Base-by-base conservation (phyloP, 1,140 invertebrate species). In the Ceratina australensis region DNA sequence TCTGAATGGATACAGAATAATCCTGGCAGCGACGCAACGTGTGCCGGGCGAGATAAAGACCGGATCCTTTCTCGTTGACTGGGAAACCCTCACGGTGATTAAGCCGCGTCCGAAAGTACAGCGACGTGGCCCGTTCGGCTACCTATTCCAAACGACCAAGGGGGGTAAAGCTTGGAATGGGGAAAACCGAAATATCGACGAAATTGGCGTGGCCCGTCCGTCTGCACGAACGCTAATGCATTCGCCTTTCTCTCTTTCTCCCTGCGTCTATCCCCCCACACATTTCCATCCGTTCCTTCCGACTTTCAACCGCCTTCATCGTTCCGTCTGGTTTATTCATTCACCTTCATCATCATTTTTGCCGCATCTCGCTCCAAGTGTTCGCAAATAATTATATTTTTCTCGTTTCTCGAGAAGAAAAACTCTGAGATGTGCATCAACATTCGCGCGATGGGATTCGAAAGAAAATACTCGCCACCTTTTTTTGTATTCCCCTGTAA, bases 71-170 rank as follows among this genome's bases (percentile, higher is more conserved):
- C 81, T 79, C 81, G 80, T 82, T 68, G 72, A 72, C 81, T 60
- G 82, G 69, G 80, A 79, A 79, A 69, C 80, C 82, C 79, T 81
- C 68, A 82, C 71, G 82, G 82, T 82, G 82, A 83, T 83, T 83
- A 83, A 83, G 82, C 81, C 82, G 61, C 81, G 82, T 83, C 82
- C 82, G 82, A 83, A 83, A 83, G 81, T 83, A 82, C 75, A 82
- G 81, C 75, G 80, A 64, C 75, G 81, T 52, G 72, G 66, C 16
- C 66, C 80, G 73, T 50, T 49, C 66, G 60, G 60, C 5, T 42
- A 54, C 52, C 74, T 65, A 72, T 83, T 82, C 63, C 20, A 71
- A 59, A 59, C 47, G 78, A n/a, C 73, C 52, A 54, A 33, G 65
- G 73, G 71, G 73, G 22, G n/a, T n/a, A 42, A 42, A 59, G 66